These are phyloP conservation scores for Sebastiscus tertius DNA, from an alignment of 2,797 vertebrate genomes.

Conservation along the genomic window DNA sequence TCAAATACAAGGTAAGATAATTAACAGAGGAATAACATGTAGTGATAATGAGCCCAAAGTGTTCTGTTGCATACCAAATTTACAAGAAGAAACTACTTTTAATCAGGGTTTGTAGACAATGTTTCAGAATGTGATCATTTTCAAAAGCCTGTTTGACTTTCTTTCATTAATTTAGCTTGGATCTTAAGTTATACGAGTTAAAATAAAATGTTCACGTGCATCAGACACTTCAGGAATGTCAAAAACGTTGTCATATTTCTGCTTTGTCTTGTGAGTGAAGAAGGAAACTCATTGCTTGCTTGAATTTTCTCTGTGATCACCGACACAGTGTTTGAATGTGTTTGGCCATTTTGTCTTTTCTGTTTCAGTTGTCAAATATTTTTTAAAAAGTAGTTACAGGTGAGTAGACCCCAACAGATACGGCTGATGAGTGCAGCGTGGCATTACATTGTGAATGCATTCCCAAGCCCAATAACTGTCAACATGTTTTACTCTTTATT, in stretches of 20 bases:
- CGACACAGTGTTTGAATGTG: neutral
- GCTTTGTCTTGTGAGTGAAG: neutral
- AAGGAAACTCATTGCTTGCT: neutral
- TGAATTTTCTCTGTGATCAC: neutral
- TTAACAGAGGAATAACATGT: neutral
- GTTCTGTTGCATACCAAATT: neutral
- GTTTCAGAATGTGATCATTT: neutral
- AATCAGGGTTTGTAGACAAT: neutral
- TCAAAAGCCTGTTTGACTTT: neutral
- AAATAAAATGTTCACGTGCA: neutral
- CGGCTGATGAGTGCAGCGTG: neutral
- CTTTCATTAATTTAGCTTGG: neutral
- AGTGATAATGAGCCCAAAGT: neutral
- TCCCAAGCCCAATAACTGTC: neutral
- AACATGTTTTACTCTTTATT: neutral
- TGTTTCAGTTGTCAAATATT: neutral
- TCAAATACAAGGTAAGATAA: neutral
- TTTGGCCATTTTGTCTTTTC: neutral
- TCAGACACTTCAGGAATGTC: neutral
- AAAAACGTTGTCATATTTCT: neutral
- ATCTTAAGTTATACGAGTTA: neutral
- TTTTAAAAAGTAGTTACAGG: neutral
- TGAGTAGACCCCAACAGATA: neutral
- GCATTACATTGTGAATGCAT: neutral
- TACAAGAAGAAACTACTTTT: neutral